phyloP scores from a whole-genome alignment of 2,888 invertebrate genomes.

The Microchrysa polita region DNA sequence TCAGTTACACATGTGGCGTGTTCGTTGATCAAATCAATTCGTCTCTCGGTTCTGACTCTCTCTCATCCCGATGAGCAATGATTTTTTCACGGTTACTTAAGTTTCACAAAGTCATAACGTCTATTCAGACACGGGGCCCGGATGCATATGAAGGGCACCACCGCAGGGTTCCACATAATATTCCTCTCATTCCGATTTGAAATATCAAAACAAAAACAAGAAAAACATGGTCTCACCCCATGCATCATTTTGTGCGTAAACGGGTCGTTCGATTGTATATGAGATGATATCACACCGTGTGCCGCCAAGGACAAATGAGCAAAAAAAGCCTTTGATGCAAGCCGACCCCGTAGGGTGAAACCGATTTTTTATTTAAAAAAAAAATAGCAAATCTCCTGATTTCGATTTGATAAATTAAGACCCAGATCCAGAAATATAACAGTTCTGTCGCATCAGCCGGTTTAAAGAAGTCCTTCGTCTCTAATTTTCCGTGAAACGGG shows the following conservation, averaged over 20 bases:
- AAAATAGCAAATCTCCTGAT: conserved; percentile 4
- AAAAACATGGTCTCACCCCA: conserved; percentile 16
- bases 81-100: conserved; percentile 44
- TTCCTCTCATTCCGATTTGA: conserved; percentile 6
- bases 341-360: conserved; percentile 21
- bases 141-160: too few relatives aligned
- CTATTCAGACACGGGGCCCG: too few relatives aligned
- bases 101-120: conserved; percentile 39
- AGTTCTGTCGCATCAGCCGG: conserved; percentile 17
- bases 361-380: background rate
- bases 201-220: conserved; percentile 41
- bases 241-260: too few relatives aligned
- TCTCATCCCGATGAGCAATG: background rate
- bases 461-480: conserved; percentile 1
- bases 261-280: too few relatives aligned
- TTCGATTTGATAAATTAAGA: background rate
- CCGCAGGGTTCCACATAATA: conserved; percentile 26
- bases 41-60: too few relatives aligned
- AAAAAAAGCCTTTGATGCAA: background rate
- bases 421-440: conserved; percentile 12
- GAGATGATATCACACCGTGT: background rate
- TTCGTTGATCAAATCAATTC: too few relatives aligned
- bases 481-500: conserved; percentile 37
- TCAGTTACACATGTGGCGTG: too few relatives aligned
- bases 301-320: conserved; percentile 18